Evolutionary conservation across 2,888 invertebrate species (phyloP).

Genomic region (Spilarctia lutea): DNA sequence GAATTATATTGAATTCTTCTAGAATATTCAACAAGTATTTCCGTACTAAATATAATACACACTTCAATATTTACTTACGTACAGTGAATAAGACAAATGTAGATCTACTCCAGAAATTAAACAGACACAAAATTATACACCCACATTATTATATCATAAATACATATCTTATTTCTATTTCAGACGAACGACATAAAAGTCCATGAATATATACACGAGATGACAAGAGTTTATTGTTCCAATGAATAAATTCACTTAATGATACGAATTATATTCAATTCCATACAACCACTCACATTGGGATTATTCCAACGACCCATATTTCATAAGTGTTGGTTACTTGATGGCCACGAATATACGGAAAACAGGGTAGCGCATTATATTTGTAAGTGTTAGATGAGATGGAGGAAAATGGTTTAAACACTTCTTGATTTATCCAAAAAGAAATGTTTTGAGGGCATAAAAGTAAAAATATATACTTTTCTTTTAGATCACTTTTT

Average conservation of each 20-base stretch:
- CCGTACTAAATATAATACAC: too few relatives aligned
- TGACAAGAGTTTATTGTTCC: constrained; percentile 32
- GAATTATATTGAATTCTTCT: too few relatives aligned
- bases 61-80: background rate
- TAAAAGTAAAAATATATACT: background rate
- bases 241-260: constrained; percentile 48
- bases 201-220: constrained; percentile 39
- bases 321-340: constrained; percentile 34
- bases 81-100: background rate
- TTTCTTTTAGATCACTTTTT: background rate
- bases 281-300: constrained; percentile 31
- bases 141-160: constrained; percentile 26
- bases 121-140: constrained; percentile 27
- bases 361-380: constrained; percentile 35
- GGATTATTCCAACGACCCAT: constrained; percentile 34
- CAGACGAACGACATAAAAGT: constrained; percentile 36
- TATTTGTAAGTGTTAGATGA: constrained; percentile 13
- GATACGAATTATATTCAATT: constrained; percentile 46
- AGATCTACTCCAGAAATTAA: background rate
- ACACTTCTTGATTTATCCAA: background rate
- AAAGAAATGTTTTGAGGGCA: background rate
- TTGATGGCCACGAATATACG: constrained; percentile 35
- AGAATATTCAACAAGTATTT: background rate
- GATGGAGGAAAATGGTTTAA: constrained; percentile 8
- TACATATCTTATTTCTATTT: constrained; percentile 28